These are phyloP conservation scores for Sminthurinus signatus DNA, from an alignment of 1,140 invertebrate species.

Conservation along the genomic window DNA sequence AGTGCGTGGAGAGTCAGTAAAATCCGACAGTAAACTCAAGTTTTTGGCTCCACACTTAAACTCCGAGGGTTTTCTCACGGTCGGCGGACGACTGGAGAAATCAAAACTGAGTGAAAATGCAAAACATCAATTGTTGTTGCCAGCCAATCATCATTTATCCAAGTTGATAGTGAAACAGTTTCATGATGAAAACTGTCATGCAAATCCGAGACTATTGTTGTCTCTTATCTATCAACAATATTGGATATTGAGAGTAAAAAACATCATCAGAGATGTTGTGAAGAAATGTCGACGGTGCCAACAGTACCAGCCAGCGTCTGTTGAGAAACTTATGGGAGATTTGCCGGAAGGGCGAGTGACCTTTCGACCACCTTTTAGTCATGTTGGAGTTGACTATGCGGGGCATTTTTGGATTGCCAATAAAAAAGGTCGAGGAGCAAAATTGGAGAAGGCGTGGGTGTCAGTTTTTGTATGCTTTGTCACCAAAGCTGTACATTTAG, in stretches of 20 bases:
- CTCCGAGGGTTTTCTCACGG: background rate
- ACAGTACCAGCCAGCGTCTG: background rate
- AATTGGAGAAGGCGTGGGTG: constrained; percentile 43
- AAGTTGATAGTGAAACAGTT: constrained; percentile 43
- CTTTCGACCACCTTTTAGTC: constrained; percentile 40
- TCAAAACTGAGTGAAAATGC: constrained; percentile 32
- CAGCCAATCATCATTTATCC: constrained; percentile 42
- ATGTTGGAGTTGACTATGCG: constrained; percentile 42
- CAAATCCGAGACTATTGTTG: background rate
- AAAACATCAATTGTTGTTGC: constrained; percentile 47
- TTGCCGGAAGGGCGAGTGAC: constrained; percentile 31
- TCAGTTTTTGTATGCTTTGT: constrained; percentile 44
- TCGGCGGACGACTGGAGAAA: constrained; percentile 18
- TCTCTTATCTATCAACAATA: background rate
- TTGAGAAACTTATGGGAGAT: constrained; percentile 13
- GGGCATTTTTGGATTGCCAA: constrained; percentile 42
- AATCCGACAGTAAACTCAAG: no score
- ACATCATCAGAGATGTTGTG: constrained; percentile 2
- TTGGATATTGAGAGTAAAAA: constrained; percentile 18
- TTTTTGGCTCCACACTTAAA: constrained; percentile 14
- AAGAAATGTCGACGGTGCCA: constrained; percentile 12
- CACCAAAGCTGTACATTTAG: constrained; percentile 45
- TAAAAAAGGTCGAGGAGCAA: background rate
- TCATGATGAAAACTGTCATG: constrained; percentile 33
- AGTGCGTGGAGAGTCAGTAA: no score